phyloP scores from a whole-genome alignment of 2,888 invertebrate species.

The Nebria salina region DNA sequence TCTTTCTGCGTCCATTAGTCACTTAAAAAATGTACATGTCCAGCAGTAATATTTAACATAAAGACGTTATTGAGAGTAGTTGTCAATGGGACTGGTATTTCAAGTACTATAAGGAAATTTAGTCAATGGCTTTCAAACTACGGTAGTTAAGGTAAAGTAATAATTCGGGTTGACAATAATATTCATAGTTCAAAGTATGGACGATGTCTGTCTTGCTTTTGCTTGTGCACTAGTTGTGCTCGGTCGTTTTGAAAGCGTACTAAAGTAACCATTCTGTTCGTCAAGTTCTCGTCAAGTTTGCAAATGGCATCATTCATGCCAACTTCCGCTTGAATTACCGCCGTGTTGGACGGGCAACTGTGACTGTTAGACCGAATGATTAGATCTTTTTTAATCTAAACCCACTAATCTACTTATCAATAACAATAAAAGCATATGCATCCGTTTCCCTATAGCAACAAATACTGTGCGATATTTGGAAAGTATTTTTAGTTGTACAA shows the following conservation, averaged over 20 bases:
- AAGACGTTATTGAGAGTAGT: background rate
- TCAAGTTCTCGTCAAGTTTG: slow-evolving; percentile 45
- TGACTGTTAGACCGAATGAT: background rate
- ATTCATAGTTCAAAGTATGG: slow-evolving; percentile 32
- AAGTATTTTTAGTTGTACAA: background rate
- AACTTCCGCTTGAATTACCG: slow-evolving; percentile 45
- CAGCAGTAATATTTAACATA: background rate
- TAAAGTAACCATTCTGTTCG: slow-evolving; percentile 44
- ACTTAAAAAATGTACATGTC: background rate
- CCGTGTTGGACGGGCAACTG: slow-evolving; percentile 2
- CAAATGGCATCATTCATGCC: slow-evolving; percentile 46
- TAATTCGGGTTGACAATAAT: slow-evolving; percentile 37
- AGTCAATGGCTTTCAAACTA: slow-evolving; percentile 34
- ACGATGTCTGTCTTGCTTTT: slow-evolving; percentile 16
- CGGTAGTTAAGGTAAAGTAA: slow-evolving; percentile 30
- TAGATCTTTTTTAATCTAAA: background rate
- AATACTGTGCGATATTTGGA: too few relatives aligned
- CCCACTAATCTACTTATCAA: background rate
- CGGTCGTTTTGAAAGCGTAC: slow-evolving; percentile 8
- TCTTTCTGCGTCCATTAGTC: too few relatives aligned
- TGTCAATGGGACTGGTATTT: background rate
- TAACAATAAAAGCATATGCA: too few relatives aligned
- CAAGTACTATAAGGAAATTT: slow-evolving; percentile 8
- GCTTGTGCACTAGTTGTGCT: slow-evolving; percentile 14
- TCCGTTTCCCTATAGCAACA: too few relatives aligned